Evolutionary conservation across 2,113 vertebrate genomes (phyloP).

Genomic region (Neodon shergylaensis): DNA sequence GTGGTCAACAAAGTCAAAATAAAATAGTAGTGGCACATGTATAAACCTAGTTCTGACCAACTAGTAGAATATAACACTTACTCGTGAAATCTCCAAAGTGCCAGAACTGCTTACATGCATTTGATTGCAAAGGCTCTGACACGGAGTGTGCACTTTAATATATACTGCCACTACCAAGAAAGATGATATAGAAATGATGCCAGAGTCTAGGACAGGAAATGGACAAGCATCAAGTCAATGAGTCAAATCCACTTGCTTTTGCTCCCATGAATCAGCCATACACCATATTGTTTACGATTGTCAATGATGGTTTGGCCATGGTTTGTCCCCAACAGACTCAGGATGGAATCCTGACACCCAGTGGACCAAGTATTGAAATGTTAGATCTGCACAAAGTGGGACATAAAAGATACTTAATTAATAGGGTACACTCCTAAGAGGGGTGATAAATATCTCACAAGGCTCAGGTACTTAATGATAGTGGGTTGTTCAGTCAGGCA

Average conservation of each 20-base stretch:
- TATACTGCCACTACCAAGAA: not conserved
- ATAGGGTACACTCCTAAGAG: not conserved
- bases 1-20: conserved; percentile 21
- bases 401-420: not conserved
- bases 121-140: not conserved
- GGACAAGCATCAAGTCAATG: not conserved
- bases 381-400: not conserved
- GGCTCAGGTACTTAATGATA: not conserved
- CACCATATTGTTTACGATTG: not conserved
- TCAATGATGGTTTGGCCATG: not conserved
- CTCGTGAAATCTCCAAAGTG: not conserved
- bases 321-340: not conserved
- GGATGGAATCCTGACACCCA: not conserved
- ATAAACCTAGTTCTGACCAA: not conserved
- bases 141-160: not conserved
- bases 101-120: not conserved
- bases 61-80: not conserved
- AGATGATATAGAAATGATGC: conserved; percentile 21
- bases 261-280: not conserved
- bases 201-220: not conserved
- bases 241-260: not conserved
- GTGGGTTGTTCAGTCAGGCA: not conserved
- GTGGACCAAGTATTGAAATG: not conserved
- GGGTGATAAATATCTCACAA: not conserved
- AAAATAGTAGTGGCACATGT: not conserved